Conservation (phyloP, 2,113 vertebrate species). For the Triplophysa rosa region DNA sequence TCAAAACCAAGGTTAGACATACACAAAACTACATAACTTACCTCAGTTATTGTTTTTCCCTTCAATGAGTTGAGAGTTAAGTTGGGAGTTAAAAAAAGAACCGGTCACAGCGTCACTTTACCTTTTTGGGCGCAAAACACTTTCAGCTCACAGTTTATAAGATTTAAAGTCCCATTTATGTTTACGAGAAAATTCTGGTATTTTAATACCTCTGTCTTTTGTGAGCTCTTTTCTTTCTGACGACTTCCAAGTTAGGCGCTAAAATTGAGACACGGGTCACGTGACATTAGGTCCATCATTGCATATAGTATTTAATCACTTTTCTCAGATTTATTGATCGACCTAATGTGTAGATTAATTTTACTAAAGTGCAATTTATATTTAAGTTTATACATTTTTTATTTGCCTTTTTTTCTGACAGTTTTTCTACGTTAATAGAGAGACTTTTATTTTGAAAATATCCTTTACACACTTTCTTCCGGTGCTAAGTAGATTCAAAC, state of each 20-base stretch:
- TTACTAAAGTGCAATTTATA: no score
- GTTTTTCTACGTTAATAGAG: background rate
- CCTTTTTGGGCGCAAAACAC: background rate
- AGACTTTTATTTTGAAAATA: slow-evolving; percentile 36
- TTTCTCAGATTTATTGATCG: no score
- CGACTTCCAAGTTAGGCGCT: slow-evolving; percentile 40
- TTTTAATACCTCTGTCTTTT: background rate
- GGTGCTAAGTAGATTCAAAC: background rate
- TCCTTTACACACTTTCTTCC: background rate
- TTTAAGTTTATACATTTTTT: no score
- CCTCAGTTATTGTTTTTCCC: background rate
- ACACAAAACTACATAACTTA: background rate
- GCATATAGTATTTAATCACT: background rate
- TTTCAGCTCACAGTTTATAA: background rate
- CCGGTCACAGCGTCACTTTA: background rate
- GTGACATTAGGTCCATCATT: background rate
- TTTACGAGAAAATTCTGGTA: background rate
- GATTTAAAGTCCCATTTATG: background rate
- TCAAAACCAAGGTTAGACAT: background rate
- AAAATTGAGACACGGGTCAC: slow-evolving; percentile 26
- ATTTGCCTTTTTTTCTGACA: background rate
- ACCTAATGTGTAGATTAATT: background rate
- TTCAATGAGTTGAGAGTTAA: background rate
- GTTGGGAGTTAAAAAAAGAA: background rate
- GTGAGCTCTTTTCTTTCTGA: background rate